Evolutionary conservation across 2,888 invertebrate species (phyloP).

Genomic region (Stomorhina lunata): DNA sequence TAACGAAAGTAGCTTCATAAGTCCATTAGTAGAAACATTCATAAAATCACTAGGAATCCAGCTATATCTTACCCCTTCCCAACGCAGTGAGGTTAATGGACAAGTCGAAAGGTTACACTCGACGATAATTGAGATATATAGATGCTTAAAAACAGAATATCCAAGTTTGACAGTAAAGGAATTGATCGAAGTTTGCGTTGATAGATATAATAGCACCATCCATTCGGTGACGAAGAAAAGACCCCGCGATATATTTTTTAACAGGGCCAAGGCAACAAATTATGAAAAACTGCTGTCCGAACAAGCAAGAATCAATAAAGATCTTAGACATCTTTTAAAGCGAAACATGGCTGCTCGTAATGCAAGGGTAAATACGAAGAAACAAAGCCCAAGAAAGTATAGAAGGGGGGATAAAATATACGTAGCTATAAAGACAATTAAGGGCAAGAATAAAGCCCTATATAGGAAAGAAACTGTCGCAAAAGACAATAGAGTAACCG

Average conservation of each 20-base stretch:
- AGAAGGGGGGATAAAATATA: not conserved
- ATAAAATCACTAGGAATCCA: no score
- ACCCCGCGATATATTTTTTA: no score
- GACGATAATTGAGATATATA: not conserved
- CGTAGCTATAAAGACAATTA: not conserved
- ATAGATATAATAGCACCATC: conserved; percentile 11
- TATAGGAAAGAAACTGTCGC: not conserved
- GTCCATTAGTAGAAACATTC: no score
- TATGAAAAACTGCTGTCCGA: no score
- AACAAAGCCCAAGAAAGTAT: not conserved
- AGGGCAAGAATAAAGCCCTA: no score
- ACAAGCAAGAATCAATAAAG: no score
- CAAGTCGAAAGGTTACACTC: not conserved
- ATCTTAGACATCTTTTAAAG: no score
- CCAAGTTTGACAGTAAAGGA: not conserved
- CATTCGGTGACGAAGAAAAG: not conserved
- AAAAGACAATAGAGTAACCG: not conserved
- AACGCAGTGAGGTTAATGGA: not conserved
- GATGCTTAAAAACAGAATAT: not conserved
- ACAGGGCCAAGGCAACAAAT: no score
- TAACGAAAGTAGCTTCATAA: no score
- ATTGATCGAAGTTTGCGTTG: not conserved
- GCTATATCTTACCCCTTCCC: no score
- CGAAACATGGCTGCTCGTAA: not conserved
- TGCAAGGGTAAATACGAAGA: not conserved